Percentiles rank a stretch among this genome's conserved stretches.
phyloP scores from a whole-genome alignment of 2,797 vertebrate species.

The Tokudaia tokunoshimensis region DNA sequence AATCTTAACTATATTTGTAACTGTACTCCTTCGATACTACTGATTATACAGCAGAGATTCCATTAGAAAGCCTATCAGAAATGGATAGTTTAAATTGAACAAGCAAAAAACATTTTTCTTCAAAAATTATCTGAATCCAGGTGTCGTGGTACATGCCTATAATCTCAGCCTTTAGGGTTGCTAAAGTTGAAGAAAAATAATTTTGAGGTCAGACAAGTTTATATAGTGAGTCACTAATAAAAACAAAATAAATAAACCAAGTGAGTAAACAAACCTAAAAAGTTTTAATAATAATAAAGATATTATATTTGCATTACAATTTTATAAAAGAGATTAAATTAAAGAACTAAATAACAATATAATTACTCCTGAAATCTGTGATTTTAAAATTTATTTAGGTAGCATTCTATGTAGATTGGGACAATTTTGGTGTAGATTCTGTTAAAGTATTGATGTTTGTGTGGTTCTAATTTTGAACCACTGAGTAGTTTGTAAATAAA shows the following conservation, averaged over 20 bases:
- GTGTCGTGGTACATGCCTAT: fast-evolving
- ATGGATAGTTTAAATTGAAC: background rate
- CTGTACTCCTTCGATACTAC: background rate
- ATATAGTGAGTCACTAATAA: background rate
- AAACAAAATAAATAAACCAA: background rate
- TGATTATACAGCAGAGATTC: background rate
- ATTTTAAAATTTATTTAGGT: background rate
- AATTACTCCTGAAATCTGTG: background rate
- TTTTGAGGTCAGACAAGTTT: background rate
- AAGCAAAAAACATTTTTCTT: background rate
- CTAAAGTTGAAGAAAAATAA: background rate
- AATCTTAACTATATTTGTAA: background rate
- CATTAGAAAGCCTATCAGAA: background rate
- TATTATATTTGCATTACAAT: background rate
- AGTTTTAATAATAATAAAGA: background rate
- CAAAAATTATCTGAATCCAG: background rate
- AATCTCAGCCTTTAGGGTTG: background rate
- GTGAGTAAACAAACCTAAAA: background rate
- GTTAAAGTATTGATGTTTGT: background rate
- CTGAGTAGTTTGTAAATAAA: background rate
- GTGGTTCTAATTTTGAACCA: background rate
- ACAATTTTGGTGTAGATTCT: no score
- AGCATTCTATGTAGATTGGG: no score
- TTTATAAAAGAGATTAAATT: background rate
- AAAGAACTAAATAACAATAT: background rate